Evolutionary conservation across 2,888 invertebrate species (phyloP).

Genomic region (Blastobasis lacticolella): DNA sequence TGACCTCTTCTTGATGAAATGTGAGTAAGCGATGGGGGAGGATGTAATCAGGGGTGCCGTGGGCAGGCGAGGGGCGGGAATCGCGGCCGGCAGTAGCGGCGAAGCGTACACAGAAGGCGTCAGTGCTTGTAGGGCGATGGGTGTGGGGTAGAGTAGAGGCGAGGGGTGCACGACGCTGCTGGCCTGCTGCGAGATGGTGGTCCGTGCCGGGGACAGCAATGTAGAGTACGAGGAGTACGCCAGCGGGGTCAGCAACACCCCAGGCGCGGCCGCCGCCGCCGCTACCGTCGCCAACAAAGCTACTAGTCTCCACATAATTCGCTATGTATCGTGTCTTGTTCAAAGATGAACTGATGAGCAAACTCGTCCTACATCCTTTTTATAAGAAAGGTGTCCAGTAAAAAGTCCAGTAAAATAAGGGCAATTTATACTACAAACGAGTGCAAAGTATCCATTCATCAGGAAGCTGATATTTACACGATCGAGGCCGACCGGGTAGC

Average conservation of each 20-base stretch:
- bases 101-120: conserved; percentile 25
- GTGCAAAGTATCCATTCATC: conserved; percentile 41
- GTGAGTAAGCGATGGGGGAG: conserved; percentile 9
- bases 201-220: conserved; percentile 35
- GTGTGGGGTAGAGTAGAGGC: conserved; percentile 37
- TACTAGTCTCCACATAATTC: conserved; percentile 61
- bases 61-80: conserved; percentile 18
- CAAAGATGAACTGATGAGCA: no score
- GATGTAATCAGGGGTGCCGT: conserved; percentile 17
- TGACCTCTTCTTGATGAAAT: conserved; percentile 12
- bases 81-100: conserved; percentile 15
- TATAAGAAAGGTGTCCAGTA: conserved; percentile 49
- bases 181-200: conserved; percentile 49
- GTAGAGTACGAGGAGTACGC: conserved; percentile 25
- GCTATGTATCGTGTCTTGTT: conserved; percentile 34
- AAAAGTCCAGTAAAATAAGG: conserved; percentile 44
- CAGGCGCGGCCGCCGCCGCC: conserved; percentile 62
- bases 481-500: conserved; percentile 45
- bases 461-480: conserved; percentile 61
- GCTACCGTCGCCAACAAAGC: conserved; percentile 76
- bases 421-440: conserved; percentile 52
- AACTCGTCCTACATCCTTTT: conserved; percentile 60
- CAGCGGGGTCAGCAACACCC: conserved; percentile 22
- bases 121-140: conserved; percentile 25
- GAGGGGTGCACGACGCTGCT: conserved; percentile 61